These are phyloP conservation scores for Phalacrocorax brasilianus DNA, from an alignment of 2,113 vertebrate genomes.

Conservation along the genomic window DNA sequence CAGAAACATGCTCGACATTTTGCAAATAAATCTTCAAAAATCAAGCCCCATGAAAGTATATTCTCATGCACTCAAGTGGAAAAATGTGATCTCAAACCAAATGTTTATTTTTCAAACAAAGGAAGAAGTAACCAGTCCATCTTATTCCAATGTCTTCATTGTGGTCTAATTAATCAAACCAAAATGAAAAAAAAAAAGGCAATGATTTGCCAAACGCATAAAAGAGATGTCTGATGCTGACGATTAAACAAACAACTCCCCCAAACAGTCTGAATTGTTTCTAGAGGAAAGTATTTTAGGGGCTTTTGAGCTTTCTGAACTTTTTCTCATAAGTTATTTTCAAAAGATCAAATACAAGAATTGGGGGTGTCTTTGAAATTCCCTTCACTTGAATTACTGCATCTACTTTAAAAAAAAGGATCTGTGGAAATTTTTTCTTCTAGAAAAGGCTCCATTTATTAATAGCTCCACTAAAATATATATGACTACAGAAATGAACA, in stretches of 20 bases:
- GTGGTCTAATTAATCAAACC: conserved; percentile 74
- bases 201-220: conserved; percentile 65
- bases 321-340: conserved; percentile 14
- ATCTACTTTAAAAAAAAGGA: neutral
- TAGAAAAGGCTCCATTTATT: neutral
- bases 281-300: neutral
- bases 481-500: neutral
- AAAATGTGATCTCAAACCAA: conserved; percentile 61
- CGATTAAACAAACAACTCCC: conserved; percentile 66
- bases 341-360: conserved; percentile 36
- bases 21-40: conserved; percentile 31
- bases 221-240: conserved; percentile 67
- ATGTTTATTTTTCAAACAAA: conserved; percentile 73
- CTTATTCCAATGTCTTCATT: conserved; percentile 64
- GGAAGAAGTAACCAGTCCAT: conserved; percentile 56
- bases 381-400: neutral
- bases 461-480: neutral
- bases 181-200: conserved; percentile 54
- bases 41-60: conserved; percentile 18
- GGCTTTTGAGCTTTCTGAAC: conserved; percentile 28
- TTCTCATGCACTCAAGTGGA: conserved; percentile 36
- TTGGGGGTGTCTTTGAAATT: neutral
- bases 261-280: conserved; percentile 24
- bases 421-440: neutral
- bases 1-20: neutral